Conservation (phyloP, 1,140 invertebrate species). For the Hycleus phaleratus region DNA sequence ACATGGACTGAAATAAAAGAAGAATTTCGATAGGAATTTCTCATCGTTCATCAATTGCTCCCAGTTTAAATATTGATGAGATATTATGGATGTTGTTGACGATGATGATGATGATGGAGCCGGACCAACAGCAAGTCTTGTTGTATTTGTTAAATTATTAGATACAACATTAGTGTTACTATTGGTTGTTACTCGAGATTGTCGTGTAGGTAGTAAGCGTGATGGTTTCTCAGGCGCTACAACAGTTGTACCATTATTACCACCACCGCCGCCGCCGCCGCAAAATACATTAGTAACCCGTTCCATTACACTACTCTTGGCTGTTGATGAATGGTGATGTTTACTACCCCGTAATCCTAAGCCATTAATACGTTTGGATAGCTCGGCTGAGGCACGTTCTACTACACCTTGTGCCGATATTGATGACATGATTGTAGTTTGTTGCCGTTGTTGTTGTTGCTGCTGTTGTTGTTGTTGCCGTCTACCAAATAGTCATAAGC, state of each 20-base stretch:
- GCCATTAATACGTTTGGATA: constrained; percentile 80
- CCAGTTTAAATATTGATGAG: constrained; percentile 50
- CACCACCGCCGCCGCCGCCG: constrained; percentile 37
- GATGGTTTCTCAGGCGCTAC: constrained; percentile 48
- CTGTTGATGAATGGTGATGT: constrained; percentile 43
- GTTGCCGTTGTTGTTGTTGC: neutral
- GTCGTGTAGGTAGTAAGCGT: constrained; percentile 28
- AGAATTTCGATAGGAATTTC: constrained; percentile 74
- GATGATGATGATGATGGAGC: constrained; percentile 27
- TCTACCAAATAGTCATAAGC: no score
- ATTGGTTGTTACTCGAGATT: neutral
- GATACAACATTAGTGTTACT: neutral
- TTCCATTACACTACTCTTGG: constrained; percentile 68
- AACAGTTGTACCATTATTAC: constrained; percentile 25
- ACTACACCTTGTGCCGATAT: constrained; percentile 75
- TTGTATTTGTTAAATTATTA: neutral
- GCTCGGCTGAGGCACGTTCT: constrained; percentile 78
- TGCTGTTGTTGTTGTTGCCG: no score
- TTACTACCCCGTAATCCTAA: constrained; percentile 64
- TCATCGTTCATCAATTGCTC: constrained; percentile 76
- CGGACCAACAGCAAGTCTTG: constrained; percentile 9
- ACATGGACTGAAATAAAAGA: constrained; percentile 72
- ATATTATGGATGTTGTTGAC: no score
- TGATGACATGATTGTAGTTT: constrained; percentile 41
- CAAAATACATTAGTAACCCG: constrained; percentile 76